Conservation (phyloP, 2,888 invertebrate genomes). For the Bombyx huttoni region DNA sequence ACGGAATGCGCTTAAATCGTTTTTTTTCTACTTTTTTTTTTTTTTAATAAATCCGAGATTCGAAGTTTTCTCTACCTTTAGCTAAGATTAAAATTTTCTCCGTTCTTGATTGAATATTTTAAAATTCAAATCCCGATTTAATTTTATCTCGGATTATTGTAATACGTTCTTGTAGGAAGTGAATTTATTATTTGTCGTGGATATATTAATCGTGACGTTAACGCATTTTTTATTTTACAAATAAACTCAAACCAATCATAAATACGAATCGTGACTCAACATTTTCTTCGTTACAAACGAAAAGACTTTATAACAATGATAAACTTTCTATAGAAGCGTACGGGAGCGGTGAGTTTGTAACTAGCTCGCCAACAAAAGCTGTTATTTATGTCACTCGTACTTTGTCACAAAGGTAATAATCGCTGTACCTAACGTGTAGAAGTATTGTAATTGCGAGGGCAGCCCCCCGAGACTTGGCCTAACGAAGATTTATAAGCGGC, state of each 20-base stretch:
- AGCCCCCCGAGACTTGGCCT: background rate
- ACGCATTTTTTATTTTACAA: too few relatives aligned
- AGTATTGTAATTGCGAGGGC: slow-evolving; percentile 4
- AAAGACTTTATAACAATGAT: background rate
- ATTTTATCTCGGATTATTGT: too few relatives aligned
- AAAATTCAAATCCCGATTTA: background rate
- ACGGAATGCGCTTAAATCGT: slow-evolving; percentile 8
- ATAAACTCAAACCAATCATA: background rate
- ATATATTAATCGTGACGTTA: too few relatives aligned
- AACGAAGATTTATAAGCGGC: slow-evolving; percentile 4
- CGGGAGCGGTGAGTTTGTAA: background rate
- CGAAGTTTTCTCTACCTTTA: background rate
- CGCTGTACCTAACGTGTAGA: slow-evolving; percentile 2
- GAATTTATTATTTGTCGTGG: too few relatives aligned
- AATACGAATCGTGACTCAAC: background rate
- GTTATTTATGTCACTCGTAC: slow-evolving; percentile 3
- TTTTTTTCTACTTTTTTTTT: slow-evolving; percentile 1
- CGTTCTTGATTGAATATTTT: background rate
- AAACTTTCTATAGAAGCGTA: background rate
- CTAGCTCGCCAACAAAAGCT: slow-evolving; percentile 1
- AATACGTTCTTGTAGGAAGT: too few relatives aligned
- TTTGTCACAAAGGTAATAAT: slow-evolving; percentile 5
- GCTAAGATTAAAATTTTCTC: background rate
- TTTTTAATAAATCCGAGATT: background rate
- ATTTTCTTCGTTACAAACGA: background rate